Evolutionary conservation across 2,888 invertebrate genomes (phyloP), one percentile per base, ranked within the genome.

Genomic region (Troides oblongomaculatus): DNA sequence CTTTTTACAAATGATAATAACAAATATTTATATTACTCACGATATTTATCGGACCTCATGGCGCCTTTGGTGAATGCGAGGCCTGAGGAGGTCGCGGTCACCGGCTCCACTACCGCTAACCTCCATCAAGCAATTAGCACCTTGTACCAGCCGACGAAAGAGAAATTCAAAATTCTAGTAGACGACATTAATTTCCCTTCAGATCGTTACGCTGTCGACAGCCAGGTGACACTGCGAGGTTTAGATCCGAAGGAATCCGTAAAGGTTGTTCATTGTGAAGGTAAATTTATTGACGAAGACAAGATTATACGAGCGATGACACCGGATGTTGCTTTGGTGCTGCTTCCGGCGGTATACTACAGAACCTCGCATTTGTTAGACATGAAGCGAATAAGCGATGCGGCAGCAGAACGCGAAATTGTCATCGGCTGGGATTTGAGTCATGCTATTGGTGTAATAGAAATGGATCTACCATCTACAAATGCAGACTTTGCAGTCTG

Each of bases 161-260:
- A 77, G 0, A 84, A 76, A 58, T 90, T 85, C 75, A 91, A 88
- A 78, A 89, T 91, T 64, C 71, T 91, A 0, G 85, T 90, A 0
- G 91, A 91, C 56, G 79, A 91, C 64, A 76, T 89, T 0, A 91
- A 91, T 68, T 91, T 91, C 57, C 85, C 91, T 0, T 89, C 90
- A 0, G 90, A 91, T 69, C 81, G 86, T 36, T 91, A 90, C 70
- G 91, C 88, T 7, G 80, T 90, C 0, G 90, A 91, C 62, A 85
- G 90, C 64, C 89, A 89, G 76, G 87, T 91, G 0, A 81, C 81
- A 73, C 71, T 91, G 1, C 85, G 85, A 69, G 90, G 90, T 0
- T 86, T 82, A 46, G 81, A 86, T 0, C 84, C 86, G 0, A 71
- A 81, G 70, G 84, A 87, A 17, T 89, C 88, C 0, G 89, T 91